Evolutionary conservation across 2,888 invertebrate genomes (phyloP), one percentile per base, ranked within the genome.

Genomic region (Nemurella pictetii): DNA sequence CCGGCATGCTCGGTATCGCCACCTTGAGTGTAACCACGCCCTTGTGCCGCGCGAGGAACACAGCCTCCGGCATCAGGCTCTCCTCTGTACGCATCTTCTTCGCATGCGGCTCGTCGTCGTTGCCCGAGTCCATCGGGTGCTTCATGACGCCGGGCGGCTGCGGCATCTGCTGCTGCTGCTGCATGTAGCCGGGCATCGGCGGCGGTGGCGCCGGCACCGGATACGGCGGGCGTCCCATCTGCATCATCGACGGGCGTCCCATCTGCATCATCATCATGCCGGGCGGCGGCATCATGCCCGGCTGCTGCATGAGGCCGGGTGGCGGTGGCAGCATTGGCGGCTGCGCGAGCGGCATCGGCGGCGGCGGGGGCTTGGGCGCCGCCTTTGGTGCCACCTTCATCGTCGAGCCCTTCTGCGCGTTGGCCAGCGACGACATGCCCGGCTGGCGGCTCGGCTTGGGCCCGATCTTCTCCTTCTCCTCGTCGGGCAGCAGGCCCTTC

Each of bases 401-500:
- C 55, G 55, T 55, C 1, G 26, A 26, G 27, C 28, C 27, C 73
- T 55, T 25, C 73, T 55, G 55, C 7, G 25, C 28, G 25, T 12
- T 12, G 55, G 55, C 55, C 15, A 55, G 55, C 55, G 20, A 20
- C 15, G 55, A 55, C 32, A 55, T 20, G 29, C 15, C 82, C 55
- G 55, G 72, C 73, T 82, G 82, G 29, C 82, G 55, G 72, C 82
- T 82, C 26, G 96, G 96, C 91, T 95, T 96, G 0, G 98, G 98
- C 0, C 98, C 99, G 88, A 98, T 98, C 91, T 98, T 98, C 89
- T 99, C 98, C 89, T 98, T 98, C 89, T 98, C 98, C 89, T 98
- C 98, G 89, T 99, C 98, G 0, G 97, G 97, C 86, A 98, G 91
- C 4, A 99, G 92, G 0, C 98, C 98, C 90, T 98, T 98, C 0